Conservation (phyloP, 2,888 invertebrate genomes). For the Macropis europaea region DNA sequence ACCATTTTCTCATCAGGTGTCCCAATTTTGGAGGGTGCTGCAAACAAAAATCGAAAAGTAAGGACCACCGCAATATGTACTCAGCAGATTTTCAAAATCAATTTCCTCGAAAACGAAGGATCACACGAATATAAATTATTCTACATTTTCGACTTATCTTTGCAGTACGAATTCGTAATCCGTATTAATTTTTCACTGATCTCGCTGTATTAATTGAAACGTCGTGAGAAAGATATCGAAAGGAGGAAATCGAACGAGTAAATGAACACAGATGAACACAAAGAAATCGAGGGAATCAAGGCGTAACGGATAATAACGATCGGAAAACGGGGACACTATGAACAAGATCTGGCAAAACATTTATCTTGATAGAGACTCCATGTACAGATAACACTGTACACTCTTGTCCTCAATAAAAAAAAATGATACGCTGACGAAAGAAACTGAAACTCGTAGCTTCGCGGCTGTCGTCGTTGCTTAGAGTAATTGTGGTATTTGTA, state of each 20-base stretch:
- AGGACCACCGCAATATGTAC: too few relatives aligned
- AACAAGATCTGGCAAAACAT: constrained; percentile 10
- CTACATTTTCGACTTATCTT: too few relatives aligned
- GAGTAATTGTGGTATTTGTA: constrained; percentile 26
- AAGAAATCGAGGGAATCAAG: not conserved
- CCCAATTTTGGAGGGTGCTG: too few relatives aligned
- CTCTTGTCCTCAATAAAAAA: constrained; percentile 34
- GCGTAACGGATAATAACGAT: constrained; percentile 11
- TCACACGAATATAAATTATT: too few relatives aligned
- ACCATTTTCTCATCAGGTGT: too few relatives aligned
- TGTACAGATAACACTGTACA: constrained; percentile 20
- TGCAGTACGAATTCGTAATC: too few relatives aligned
- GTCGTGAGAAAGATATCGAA: constrained; percentile 1
- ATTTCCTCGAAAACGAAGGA: too few relatives aligned
- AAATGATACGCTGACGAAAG: constrained; percentile 13
- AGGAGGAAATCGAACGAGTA: too few relatives aligned
- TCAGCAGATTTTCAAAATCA: too few relatives aligned
- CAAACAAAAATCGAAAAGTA: too few relatives aligned
- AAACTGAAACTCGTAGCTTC: not conserved
- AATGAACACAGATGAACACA: not conserved
- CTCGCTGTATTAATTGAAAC: too few relatives aligned
- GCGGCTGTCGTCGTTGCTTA: not conserved
- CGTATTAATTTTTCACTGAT: too few relatives aligned
- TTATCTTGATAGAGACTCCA: constrained; percentile 10
- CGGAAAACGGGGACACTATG: not conserved